These are phyloP conservation scores for Perdita meconis DNA, from an alignment of 2,888 invertebrate genomes.

Conservation along the genomic window DNA sequence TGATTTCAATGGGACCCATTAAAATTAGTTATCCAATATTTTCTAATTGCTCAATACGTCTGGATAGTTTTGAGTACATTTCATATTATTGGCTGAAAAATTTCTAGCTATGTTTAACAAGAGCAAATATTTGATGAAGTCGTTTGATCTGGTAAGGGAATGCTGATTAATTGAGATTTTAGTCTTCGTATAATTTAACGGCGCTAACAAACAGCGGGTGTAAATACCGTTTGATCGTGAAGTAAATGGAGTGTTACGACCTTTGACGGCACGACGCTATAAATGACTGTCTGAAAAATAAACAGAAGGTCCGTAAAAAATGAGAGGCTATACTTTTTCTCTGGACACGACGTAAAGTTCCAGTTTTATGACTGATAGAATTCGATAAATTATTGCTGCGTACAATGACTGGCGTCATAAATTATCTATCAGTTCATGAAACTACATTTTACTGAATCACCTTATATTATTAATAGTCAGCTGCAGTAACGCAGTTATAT, in stretches of 20 bases:
- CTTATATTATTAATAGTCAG: background rate
- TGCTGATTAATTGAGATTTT: too few species aligned
- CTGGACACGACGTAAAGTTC: background rate
- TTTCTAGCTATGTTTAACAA: too few species aligned
- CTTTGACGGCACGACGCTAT: background rate
- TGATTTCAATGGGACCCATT: too few species aligned
- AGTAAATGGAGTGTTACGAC: background rate
- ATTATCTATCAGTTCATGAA: slow-evolving; percentile 5
- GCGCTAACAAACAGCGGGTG: background rate
- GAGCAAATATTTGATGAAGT: too few species aligned
- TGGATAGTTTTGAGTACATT: too few species aligned
- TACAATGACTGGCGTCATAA: background rate
- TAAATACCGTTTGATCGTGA: background rate
- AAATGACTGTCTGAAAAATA: slow-evolving; percentile 13
- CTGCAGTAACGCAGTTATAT: background rate
- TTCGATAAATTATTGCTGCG: background rate
- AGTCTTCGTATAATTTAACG: too few species aligned
- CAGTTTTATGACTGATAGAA: slow-evolving; percentile 15
- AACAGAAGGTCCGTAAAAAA: background rate
- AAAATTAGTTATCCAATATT: too few species aligned
- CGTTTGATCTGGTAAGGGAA: too few species aligned
- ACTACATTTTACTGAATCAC: background rate
- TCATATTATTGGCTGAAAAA: too few species aligned
- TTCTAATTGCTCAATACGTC: too few species aligned
- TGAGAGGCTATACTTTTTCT: background rate